Base-by-base conservation (phyloP, 2,113 vertebrate species). In the Labeo rohita region DNA sequence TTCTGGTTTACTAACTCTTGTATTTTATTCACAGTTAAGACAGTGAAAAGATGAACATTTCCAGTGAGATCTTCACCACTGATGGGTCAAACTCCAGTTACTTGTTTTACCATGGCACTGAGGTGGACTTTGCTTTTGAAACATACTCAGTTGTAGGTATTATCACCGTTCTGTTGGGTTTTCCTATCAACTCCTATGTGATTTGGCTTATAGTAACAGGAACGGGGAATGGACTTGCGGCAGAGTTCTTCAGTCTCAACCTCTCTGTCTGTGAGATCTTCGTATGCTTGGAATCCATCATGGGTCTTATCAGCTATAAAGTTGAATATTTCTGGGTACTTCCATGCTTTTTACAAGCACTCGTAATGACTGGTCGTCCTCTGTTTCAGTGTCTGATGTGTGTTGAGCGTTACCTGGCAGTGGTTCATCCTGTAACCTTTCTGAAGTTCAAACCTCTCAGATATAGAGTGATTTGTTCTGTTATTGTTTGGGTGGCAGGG, bases 11-110 rank as follows among this genome's bases (percentile, higher is more conserved):
- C 45, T 47, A 47, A 47, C 45, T 47, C 45, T 47, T 47, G 45
- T 47, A 9, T 47, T 8, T 1, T 18, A 63, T 23, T 11, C 10
- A 28, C 23, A 59, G 59, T 12, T 66, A 36, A 63, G 5, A 54
- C 50, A 13, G 34, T 21, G 9, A 47, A 39, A 4, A 81, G 70
- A 88, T 88, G 87, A 88, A 88, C 47, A 13, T 49, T 78, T 76
- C 86, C 45, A 23, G 74, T 73, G 80, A n/a, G 2, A 34, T 65
- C 49, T 85, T 65, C 21, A 28, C 50, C 45, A 43, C 16, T 61
- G 2, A 79, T 56, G 16, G 28, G 8, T 54, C 7, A 36, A 56
- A 78, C 12, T 78, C 75, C 8, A 11, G 4, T n/a, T 0, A 12
- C 11, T 34, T 28, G 11, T 66, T 21, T 56, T 56, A 18, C 54